Evolutionary conservation across 2,797 vertebrate genomes (phyloP).

Genomic region (Geotrypetes seraphini): DNA sequence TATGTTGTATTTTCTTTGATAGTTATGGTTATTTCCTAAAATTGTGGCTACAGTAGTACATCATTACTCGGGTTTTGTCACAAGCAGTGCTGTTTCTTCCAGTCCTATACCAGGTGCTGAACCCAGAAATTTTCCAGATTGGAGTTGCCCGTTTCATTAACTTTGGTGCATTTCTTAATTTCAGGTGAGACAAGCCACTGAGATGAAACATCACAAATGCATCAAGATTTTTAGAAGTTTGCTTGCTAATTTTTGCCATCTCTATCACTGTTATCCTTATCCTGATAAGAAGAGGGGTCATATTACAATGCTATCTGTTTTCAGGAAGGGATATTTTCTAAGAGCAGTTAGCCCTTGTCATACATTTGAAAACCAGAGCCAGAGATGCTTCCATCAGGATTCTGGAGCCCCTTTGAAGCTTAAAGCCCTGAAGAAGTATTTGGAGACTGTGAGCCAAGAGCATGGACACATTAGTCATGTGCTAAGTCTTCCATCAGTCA

Average conservation of each 20-base stretch:
- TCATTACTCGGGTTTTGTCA: too few relatives aligned
- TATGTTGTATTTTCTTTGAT: too few relatives aligned
- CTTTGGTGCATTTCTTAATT: constrained; percentile 13
- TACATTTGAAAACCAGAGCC: constrained; percentile 5
- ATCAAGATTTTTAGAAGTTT: constrained; percentile 23
- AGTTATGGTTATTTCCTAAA: too few relatives aligned
- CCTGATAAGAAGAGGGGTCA: constrained; percentile 5
- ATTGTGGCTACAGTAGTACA: too few relatives aligned
- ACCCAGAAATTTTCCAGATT: too few relatives aligned
- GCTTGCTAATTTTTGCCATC: constrained; percentile 2
- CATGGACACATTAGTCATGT: constrained; percentile 34
- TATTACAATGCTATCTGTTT: constrained; percentile 1
- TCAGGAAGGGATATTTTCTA: constrained; percentile 9
- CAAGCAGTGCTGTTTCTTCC: too few relatives aligned
- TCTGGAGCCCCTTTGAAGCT: constrained; percentile 47
- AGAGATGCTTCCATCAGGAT: constrained; percentile 30
- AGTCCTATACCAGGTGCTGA: too few relatives aligned
- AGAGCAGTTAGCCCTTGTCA: background rate
- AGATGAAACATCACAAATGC: constrained; percentile 39
- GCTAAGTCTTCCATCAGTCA: constrained; percentile 40
- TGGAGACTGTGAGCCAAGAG: constrained; percentile 58
- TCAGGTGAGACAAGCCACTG: constrained; percentile 20
- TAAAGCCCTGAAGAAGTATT: constrained; percentile 54
- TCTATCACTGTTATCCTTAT: background rate
- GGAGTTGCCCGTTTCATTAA: too few relatives aligned